phyloP scores from a whole-genome alignment of 1,140 invertebrate species.

The Drosophila melanica region DNA sequence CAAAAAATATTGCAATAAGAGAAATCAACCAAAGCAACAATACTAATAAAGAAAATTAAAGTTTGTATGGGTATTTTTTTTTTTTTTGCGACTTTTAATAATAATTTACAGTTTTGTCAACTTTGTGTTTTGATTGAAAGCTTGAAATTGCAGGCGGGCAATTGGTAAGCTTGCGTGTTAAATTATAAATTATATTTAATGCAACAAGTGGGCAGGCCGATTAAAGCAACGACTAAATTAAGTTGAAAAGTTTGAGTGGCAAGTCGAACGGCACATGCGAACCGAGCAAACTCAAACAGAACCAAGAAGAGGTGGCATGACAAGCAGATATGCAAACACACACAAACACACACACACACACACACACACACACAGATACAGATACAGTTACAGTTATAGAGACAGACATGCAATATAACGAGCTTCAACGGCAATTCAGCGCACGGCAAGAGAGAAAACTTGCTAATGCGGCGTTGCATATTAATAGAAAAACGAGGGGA shows the following conservation, averaged over 20 bases:
- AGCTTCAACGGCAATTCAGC: slow-evolving; percentile 66
- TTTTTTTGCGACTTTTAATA: not conserved
- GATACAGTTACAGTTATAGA: slow-evolving; percentile 10
- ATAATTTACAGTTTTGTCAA: not conserved
- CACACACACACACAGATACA: slow-evolving; percentile 5
- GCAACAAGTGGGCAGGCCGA: slow-evolving; percentile 66
- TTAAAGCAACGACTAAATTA: slow-evolving; percentile 56
- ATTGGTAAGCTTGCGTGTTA: slow-evolving; percentile 30
- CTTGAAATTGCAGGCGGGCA: not conserved
- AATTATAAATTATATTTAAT: slow-evolving; percentile 64
- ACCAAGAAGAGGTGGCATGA: slow-evolving; percentile 3
- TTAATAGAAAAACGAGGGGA: slow-evolving; percentile 37
- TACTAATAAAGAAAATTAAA: too few species aligned
- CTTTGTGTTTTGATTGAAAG: not conserved
- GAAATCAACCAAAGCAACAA: too few species aligned
- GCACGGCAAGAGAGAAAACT: slow-evolving; percentile 25
- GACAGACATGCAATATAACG: slow-evolving; percentile 63
- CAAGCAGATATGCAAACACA: slow-evolving; percentile 7
- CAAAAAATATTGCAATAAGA: too few species aligned
- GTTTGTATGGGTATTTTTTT: not conserved
- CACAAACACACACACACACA: slow-evolving; percentile 4
- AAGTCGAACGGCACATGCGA: slow-evolving; percentile 39
- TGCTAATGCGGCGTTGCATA: slow-evolving; percentile 59
- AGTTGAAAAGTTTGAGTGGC: slow-evolving; percentile 39
- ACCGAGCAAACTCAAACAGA: slow-evolving; percentile 36